Conservation (phyloP, 2,113 vertebrate genomes). For the Garra rufa region DNA sequence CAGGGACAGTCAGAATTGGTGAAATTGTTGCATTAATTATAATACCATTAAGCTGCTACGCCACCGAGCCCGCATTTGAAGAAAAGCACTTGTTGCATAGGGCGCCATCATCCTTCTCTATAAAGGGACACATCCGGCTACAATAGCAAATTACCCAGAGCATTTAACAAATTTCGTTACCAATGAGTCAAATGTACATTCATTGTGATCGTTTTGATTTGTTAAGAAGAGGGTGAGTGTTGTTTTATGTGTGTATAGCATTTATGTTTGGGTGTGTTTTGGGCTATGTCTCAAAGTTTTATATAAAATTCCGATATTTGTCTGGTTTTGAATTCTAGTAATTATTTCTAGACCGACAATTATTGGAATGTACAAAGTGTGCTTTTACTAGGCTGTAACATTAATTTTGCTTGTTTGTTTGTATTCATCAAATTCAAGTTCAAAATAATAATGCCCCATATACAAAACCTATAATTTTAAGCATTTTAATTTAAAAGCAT, state of each 20-base stretch:
- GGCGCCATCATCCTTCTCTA: background rate
- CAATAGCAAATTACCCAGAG: background rate
- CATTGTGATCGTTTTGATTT: background rate
- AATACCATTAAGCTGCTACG: background rate
- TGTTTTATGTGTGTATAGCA: background rate
- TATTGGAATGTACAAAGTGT: background rate
- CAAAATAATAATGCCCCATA: background rate
- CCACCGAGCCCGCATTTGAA: background rate
- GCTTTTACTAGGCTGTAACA: background rate
- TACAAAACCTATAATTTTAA: background rate
- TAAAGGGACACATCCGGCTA: background rate
- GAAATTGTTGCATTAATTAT: background rate
- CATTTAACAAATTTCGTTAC: background rate
- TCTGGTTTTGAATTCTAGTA: background rate
- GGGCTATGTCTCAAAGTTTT: background rate
- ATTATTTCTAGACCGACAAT: background rate
- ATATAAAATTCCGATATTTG: background rate
- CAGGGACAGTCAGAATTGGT: background rate
- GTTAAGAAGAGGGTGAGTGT: background rate
- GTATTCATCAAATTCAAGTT: background rate
- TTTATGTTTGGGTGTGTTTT: background rate
- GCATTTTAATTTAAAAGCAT: background rate
- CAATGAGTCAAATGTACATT: background rate
- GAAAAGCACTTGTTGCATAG: conserved; percentile 8
- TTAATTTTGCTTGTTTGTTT: background rate